A percentile compares a stretch with the other conserved stretches of the same genome.
Conservation (phyloP, 2,113 vertebrate genomes). For the Shinisaurus crocodilurus region DNA sequence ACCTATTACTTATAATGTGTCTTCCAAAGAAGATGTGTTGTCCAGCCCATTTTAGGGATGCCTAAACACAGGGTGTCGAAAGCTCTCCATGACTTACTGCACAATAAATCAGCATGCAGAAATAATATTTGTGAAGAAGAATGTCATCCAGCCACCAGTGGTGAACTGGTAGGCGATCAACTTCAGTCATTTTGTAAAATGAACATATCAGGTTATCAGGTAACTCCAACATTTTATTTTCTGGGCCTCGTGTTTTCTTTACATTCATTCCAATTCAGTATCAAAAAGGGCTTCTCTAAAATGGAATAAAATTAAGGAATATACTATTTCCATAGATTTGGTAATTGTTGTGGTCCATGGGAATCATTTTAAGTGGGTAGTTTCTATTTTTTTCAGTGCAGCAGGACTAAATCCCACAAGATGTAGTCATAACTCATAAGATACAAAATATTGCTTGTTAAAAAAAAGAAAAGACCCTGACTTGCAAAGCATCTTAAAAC, state of each 20-base stretch:
- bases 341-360: background rate
- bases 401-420: background rate
- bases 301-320: background rate
- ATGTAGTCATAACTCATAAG: background rate
- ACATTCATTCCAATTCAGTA: background rate
- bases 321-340: no score
- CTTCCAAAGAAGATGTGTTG: background rate
- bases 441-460: background rate
- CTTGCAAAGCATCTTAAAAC: background rate
- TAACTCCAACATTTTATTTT: background rate
- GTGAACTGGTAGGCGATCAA: background rate
- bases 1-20: background rate
- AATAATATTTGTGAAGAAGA: background rate
- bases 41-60: background rate
- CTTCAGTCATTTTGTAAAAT: slow-evolving; percentile 2
- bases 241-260: background rate
- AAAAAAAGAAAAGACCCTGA: background rate
- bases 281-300: background rate
- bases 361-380: background rate
- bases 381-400: background rate
- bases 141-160: background rate
- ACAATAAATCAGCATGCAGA: background rate
- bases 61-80: background rate
- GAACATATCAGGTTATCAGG: background rate
- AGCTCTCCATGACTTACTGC: background rate